Evolutionary conservation across 2,113 vertebrate species (phyloP), one percentile per base, ranked within the genome.

Genomic region (Burhinus oedicnemus): DNA sequence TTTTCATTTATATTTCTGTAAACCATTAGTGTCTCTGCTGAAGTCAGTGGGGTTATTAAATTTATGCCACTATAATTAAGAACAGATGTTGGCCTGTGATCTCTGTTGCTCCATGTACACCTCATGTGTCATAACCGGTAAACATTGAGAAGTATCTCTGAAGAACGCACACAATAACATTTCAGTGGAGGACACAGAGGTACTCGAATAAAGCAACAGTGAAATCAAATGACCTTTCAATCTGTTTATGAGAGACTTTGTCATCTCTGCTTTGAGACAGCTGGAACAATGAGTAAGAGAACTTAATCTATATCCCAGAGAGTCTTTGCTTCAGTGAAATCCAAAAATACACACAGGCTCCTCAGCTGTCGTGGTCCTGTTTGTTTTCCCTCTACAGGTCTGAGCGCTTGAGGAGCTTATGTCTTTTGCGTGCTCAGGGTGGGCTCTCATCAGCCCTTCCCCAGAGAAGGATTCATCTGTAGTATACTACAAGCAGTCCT

Each of bases 171-270:
- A 44, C 23, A 65, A 20, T 49, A 91, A 61, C 54, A 42, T 69
- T 95, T 79, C 15, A 32, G 70, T 54, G 45, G 82, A 94, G 84
- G 75, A 91, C 78, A 79, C 16, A 60, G 42, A 89, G n/a, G 42
- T 64, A 68, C 83, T 89, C 47, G 83, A 49, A 83, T 23, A 91
- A 92, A 91, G 29, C 47, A 79, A 75, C 66, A 36, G 16, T 95
- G 84, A 91, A 94, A 91, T 80, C 61, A 91, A 96, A 90, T 83
- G 90, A 91, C 87, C 87, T 93, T 94, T 91, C 91, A 87, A 52
- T 93, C 87, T 87, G 66, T 87, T 96, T 85, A 65, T 65, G 78
- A 87, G 60, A 86, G 47, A 65, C 66, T 91, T 81, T 72, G 90
- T 85, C 74, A 80, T 93, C 65, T 87, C 74, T 0, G 5, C 61